Base-by-base conservation (phyloP, 2,888 invertebrate species). In the Fissipunctia ypsillon region DNA sequence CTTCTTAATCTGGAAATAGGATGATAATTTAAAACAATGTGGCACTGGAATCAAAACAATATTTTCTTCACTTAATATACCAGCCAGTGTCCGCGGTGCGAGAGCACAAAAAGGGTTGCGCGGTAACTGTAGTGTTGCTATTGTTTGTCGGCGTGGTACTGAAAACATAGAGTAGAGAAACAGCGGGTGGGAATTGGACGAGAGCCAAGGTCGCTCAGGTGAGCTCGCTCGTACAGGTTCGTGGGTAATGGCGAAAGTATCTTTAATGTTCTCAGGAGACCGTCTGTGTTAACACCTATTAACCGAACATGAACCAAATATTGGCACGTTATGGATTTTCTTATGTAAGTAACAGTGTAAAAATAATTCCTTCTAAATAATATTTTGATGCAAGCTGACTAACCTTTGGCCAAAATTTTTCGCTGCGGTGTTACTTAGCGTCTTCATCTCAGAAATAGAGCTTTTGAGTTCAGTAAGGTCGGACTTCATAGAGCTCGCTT, bases 361-460 rank as follows among this genome's bases (percentile, higher is more conserved):
- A 85, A 75, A 76, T 73, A 76, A 76, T 78, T 66, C 54, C 43
- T 76, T 71, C 66, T 57, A 68, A 61, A 68, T 74, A 80, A 38
- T 75, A 73, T 79, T 73, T 76, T 73, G 31, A 72, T 73, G 69
- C 69, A 60, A 41, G 65, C 50, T 83, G 73, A 88, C 90, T 90
- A 83, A 96, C 96, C 95, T 94, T 91, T 95, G 94, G 89, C 94
- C 93, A 87, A 96, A 95, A 88, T 95, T 95, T 87, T 95, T 91
- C 76, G 95, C 94, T 73, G 95, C 92, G 60, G 95, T 91, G 87
- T 91, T 95, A 88, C 95, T 96, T 77, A 98, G 96, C 89, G 97
- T 98, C 95, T 98, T 98, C 97, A 98, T 98, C 96, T 98, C 98
- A 80, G 98, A 98, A 94, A 98, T 98, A 91, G 98, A 98, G 92